Base-by-base conservation (phyloP, 1,140 invertebrate genomes). In the Galleria mellonella region DNA sequence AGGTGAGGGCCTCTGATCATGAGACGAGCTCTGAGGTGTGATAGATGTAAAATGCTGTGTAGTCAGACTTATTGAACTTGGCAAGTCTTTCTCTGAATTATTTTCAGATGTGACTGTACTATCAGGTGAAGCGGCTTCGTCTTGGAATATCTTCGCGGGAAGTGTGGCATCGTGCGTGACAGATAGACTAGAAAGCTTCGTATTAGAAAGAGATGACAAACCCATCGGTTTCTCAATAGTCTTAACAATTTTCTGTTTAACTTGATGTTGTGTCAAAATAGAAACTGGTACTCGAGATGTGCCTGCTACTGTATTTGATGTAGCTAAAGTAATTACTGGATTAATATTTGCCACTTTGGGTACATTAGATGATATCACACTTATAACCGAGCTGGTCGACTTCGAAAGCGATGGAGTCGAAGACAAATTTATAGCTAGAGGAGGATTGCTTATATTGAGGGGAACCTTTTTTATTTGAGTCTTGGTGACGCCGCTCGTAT, bases 141-240 rank as follows among this genome's bases (percentile, higher is more conserved):
- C 89, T 78, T 90, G 88, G 55, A 90, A 90, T 56, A 90, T 89
- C 64, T 90, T 89, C 7, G 89, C 89, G 6, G 89, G 89, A 10
- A 90, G 68, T 13, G 83, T 83, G 8, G 71, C 86, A 44, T 90
- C 88, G 51, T 89, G 88, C 2, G 87, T 83, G n/a, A 87, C 81
- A 1, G 87, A 82, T 33, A 89, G 68, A 35, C 89, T 88, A 10
- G 89, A 81, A 27, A 88, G 63, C 44, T 88, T 87, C 12, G 86
- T 73, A 46, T 75, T 83, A 11, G 83, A 83, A n/a, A 87, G 61
- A 10, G 86, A 77, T 6, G 17, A 23, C 15, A 88, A 75, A 4
- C 83, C 81, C 54, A 88, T 87, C 4, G 89, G 86, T 58, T 89
- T 89, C 57, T 86, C 84, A 23, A 87, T 83, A 9, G 84, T 83